These are phyloP conservation scores for Leontopithecus rosalia DNA, from an alignment of 2,797 vertebrate genomes.

Conservation along the genomic window DNA sequence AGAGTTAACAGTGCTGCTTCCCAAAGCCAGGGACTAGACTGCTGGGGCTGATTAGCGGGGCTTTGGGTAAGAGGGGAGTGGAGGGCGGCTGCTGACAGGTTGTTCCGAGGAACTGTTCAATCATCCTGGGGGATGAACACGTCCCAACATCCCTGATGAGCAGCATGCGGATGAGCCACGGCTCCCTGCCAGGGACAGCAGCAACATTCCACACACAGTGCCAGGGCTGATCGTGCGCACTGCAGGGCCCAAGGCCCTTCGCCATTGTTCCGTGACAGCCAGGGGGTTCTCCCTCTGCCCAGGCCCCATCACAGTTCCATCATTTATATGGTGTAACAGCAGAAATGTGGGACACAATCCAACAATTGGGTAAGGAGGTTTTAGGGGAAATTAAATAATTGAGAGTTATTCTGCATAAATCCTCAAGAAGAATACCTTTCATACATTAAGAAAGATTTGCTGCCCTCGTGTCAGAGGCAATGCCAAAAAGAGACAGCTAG, in stretches of 20 bases:
- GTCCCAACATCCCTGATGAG: not conserved
- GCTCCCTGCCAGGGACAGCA: not conserved
- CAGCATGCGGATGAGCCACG: rapidly evolving
- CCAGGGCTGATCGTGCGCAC: rapidly evolving
- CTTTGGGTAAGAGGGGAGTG: not conserved
- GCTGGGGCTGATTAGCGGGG: not conserved
- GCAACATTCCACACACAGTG: rapidly evolving
- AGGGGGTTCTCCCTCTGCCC: not conserved
- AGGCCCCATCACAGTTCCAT: not conserved
- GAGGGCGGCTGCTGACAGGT: not conserved
- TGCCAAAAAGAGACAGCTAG: not conserved
- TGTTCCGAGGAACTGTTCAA: not conserved
- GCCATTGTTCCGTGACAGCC: rapidly evolving
- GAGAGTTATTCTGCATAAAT: not conserved
- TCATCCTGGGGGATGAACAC: not conserved
- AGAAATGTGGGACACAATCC: not conserved
- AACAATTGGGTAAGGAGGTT: not conserved
- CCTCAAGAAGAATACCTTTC: not conserved
- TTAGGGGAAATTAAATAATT: not conserved
- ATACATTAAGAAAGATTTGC: not conserved
- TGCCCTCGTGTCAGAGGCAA: not conserved
- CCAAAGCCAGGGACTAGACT: not conserved
- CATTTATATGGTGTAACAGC: not conserved
- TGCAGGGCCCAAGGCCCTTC: not conserved
- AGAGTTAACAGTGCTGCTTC: not conserved